Conservation (phyloP, 2,113 vertebrate species). For the Catharus fuscescens region DNA sequence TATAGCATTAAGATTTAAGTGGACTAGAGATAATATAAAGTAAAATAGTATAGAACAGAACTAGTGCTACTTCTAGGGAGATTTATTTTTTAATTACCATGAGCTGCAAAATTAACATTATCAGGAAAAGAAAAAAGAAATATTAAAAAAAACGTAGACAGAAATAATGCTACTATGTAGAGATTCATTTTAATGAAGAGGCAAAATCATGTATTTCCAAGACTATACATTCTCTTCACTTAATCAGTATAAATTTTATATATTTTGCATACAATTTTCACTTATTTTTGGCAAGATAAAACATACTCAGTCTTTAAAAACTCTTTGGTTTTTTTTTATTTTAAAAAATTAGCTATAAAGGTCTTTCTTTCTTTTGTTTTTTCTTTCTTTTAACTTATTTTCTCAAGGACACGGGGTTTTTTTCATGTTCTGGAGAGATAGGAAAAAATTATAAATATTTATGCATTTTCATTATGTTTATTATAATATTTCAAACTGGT, state of each 20-base stretch:
- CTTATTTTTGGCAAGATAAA: not conserved
- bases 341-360: not conserved
- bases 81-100: not conserved
- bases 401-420: not conserved
- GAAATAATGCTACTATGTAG: not conserved
- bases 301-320: not conserved
- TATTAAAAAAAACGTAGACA: not conserved
- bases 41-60: not conserved
- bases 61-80: not conserved
- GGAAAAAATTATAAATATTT: not conserved
- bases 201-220: not conserved
- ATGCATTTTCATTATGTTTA: not conserved
- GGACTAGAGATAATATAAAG: not conserved
- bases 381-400: not conserved
- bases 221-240: fast-evolving
- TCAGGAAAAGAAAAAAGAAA: fast-evolving
- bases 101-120: not conserved
- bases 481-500: not conserved
- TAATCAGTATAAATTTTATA: not conserved
- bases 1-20: not conserved
- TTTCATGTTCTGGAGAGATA: not conserved
- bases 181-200: not conserved
- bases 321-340: not conserved
- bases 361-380: fast-evolving
- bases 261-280: not conserved